Conservation (phyloP, 2,113 vertebrate genomes). For the Nannobrachium achirus region DNA sequence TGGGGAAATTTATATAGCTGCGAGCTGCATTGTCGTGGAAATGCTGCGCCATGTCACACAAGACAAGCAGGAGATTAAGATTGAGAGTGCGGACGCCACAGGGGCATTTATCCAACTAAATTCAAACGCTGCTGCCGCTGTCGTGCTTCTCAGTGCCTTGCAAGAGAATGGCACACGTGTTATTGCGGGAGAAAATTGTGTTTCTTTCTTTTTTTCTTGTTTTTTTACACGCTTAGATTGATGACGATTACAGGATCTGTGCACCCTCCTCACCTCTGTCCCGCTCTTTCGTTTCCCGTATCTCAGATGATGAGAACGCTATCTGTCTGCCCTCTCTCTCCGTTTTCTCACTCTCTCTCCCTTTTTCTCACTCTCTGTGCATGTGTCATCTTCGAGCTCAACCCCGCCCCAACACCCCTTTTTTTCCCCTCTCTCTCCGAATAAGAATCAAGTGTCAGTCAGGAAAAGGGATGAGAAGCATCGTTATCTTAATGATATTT, state of each 20-base stretch:
- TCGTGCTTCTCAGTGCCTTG: constrained; percentile 12
- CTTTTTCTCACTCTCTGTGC: constrained; percentile 6
- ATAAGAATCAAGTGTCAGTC: constrained; percentile 45
- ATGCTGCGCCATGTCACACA: constrained; percentile 58
- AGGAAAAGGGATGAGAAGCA: constrained; percentile 28
- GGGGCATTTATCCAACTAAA: constrained; percentile 40
- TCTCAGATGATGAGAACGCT: not conserved
- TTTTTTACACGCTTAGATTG: constrained; percentile 10
- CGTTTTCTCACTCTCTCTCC: constrained; percentile 1
- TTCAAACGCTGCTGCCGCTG: constrained; percentile 27
- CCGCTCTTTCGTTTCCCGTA: constrained; percentile 15
- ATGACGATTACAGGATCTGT: constrained; percentile 36
- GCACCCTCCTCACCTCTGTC: constrained; percentile 14
- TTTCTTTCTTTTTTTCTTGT: not conserved
- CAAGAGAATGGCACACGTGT: constrained; percentile 1
- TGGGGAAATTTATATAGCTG: constrained; percentile 63
- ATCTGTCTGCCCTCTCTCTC: not conserved
- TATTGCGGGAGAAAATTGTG: constrained; percentile 11
- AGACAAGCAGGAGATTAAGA: constrained; percentile 66
- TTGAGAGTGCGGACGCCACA: constrained; percentile 38
- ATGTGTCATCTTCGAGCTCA: not conserved
- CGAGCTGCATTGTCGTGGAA: constrained; percentile 66
- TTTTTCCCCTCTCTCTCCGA: constrained; percentile 19
- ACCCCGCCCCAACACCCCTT: not conserved
- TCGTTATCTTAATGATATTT: constrained; percentile 58